Conservation (phyloP, 2,888 invertebrate species). For the Lasioglossum lativentre region DNA sequence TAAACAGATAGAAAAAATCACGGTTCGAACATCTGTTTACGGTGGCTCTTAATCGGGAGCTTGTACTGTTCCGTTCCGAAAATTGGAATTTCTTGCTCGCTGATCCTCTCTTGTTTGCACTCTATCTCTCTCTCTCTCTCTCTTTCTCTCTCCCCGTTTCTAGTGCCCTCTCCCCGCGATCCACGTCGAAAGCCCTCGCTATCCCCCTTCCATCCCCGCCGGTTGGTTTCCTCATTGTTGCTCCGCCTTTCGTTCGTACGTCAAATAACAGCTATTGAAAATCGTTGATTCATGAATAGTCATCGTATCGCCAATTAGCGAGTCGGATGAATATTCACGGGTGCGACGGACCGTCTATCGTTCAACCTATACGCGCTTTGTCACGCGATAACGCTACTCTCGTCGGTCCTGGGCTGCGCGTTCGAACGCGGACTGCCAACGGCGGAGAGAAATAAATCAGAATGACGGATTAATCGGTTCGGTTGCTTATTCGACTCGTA, state of each 20-base stretch:
- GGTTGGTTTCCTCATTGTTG: conserved; percentile 37
- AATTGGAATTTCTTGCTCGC: not conserved
- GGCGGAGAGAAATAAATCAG: conserved; percentile 57
- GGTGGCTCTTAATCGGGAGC: not conserved
- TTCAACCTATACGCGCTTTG: conserved; percentile 73
- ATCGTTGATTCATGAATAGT: conserved; percentile 83
- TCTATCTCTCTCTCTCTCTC: not conserved
- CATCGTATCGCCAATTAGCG: conserved; percentile 83
- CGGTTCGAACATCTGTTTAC: not conserved
- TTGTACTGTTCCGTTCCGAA: not conserved
- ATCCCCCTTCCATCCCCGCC: not conserved
- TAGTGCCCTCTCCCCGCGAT: not conserved
- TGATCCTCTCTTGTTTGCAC: not conserved
- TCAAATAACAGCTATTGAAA: conserved; percentile 82
- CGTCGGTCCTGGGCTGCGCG: conserved; percentile 31
- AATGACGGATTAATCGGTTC: conserved; percentile 61
- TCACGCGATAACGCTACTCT: conserved; percentile 74
- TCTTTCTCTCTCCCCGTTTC: not conserved
- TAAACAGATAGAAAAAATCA: not conserved
- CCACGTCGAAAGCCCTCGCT: not conserved
- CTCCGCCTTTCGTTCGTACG: conserved; percentile 63
- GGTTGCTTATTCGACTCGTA: conserved; percentile 49
- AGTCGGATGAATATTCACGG: conserved; percentile 82
- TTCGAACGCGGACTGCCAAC: conserved; percentile 36
- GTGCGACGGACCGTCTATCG: conserved; percentile 71